phyloP scores from a whole-genome alignment of 2,113 vertebrate species.

The Clarias magur region DNA sequence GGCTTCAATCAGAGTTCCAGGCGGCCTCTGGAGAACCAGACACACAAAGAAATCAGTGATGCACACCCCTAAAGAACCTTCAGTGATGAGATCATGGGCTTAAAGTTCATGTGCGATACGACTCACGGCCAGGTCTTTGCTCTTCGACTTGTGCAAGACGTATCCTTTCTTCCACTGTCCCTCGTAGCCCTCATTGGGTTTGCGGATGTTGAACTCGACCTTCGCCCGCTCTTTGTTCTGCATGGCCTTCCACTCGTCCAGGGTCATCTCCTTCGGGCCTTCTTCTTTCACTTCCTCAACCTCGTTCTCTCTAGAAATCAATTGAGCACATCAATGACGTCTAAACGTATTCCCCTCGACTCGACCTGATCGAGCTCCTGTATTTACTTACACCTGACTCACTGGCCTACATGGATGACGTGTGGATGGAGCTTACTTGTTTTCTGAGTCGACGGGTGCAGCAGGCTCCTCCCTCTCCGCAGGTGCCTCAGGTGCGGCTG shows the following conservation, averaged over 20 bases:
- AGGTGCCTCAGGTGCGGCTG: slow-evolving; percentile 88
- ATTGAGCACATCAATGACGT: neutral
- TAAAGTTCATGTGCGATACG: too few species aligned
- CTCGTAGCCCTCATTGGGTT: slow-evolving; percentile 94
- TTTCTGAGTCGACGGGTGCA: slow-evolving; percentile 93
- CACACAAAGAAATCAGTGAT: neutral
- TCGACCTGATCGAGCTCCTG: neutral
- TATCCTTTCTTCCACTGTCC: slow-evolving; percentile 92
- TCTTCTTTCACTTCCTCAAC: slow-evolving; percentile 96
- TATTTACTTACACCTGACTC: neutral
- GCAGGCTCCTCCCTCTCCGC: slow-evolving; percentile 94
- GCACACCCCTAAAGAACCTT: neutral
- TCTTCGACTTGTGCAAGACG: slow-evolving; percentile 97
- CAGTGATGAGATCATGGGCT: neutral
- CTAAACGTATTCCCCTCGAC: neutral
- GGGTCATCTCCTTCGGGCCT: slow-evolving; percentile 97
- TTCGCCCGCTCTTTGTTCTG: slow-evolving; percentile 96
- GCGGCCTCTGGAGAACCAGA: slow-evolving; percentile 36
- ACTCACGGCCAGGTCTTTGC: slow-evolving; percentile 79
- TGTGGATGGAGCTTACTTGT: slow-evolving; percentile 82
- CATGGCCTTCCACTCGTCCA: slow-evolving; percentile 99
- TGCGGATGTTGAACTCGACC: slow-evolving; percentile 98
- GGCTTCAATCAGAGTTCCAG: slow-evolving; percentile 54
- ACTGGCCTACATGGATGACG: neutral
- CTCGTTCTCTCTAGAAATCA: slow-evolving; percentile 86